Evolutionary conservation across 2,113 vertebrate species (phyloP), one percentile per base, ranked within the genome.

Genomic region (Chaetorhynchus papuensis): DNA sequence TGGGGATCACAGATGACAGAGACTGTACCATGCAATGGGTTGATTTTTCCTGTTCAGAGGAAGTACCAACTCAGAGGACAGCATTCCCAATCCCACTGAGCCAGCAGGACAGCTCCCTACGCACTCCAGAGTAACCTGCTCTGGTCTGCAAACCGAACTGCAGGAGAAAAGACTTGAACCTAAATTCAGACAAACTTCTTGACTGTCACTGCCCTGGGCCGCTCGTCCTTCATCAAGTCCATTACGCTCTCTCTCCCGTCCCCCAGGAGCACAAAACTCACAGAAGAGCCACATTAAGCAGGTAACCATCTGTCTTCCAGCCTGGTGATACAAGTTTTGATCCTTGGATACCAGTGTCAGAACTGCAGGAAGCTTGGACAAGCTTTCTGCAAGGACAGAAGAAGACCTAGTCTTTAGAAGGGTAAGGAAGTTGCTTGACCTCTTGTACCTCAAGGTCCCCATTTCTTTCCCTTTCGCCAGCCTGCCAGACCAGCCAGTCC

Each of bases 61-160:
- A 41, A 47, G 20, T 22, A 26, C 12, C 10, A 54, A 7, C 39
- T 23, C 8, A 2, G 54, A 77, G 6, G n/a, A n/a, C 45, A 77
- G 21, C 4, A 35, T 7, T 92, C 65, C 39, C 5, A 2, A 42
- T 3, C 15, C 11, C 26, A 19, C 23, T 8, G 27, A 65, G 68
- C 6, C 16, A 35, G 24, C 5, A 45, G 24, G 19, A 65, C 11
- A 1, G 2, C 22, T 49, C 37, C 18, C 42, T 26, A 28, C 15
- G 21, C 0, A 2, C 49, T 17, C 20, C 47, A 54, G 11, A 64
- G 15, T 14, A 50, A 68, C 54, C 52, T 39, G 24, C 1, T 0
- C 27, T 47, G 8, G 8, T 35, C 74, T 52, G 26, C 9, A n/a
- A 11, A 44, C 22, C 1, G 0, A 57, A 71, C 42, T 23, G 15